Percentiles rank a stretch among this genome's conserved stretches.
phyloP scores from a whole-genome alignment of 2,888 invertebrate species.

The Drosophila multiciliata region DNA sequence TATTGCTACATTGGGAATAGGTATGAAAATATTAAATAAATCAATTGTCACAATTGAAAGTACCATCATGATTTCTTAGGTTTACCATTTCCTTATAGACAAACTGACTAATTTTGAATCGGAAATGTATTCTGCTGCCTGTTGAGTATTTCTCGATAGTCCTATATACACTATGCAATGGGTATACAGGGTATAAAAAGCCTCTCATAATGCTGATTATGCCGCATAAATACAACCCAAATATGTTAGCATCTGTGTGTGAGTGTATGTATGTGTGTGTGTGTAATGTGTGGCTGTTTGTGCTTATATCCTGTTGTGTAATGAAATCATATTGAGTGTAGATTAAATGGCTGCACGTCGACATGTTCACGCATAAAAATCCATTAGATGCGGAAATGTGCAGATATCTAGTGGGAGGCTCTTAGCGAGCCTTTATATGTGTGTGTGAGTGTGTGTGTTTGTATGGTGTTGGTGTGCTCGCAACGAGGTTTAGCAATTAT shows the following conservation, averaged over 20 bases:
- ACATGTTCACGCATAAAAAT: conserved; percentile 68
- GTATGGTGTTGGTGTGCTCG: conserved; percentile 16
- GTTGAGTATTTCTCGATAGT: not conserved
- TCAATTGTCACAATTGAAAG: not conserved
- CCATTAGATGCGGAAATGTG: conserved; percentile 72
- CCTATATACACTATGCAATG: not conserved
- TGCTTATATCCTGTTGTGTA: conserved; percentile 63
- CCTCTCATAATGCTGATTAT: conserved; percentile 74
- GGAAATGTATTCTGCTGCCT: not conserved
- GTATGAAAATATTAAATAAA: not conserved
- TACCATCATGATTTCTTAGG: not conserved
- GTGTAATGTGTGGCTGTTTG: conserved; percentile 10
- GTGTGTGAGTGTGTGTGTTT: conserved; percentile 8
- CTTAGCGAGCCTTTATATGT: not conserved
- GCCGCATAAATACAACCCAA: conserved; percentile 64
- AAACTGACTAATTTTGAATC: not conserved
- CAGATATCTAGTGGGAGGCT: conserved; percentile 26
- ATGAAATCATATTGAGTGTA: conserved; percentile 77
- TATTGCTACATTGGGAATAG: not conserved
- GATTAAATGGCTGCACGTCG: conserved; percentile 78
- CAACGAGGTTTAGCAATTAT: conserved; percentile 66
- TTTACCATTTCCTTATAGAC: not conserved
- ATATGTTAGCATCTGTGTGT: conserved; percentile 18
- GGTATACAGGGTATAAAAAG: conserved; percentile 32
- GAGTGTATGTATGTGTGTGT: not conserved